Conservation (phyloP, 1,140 invertebrate species). For the Scaptomyza graminum region DNA sequence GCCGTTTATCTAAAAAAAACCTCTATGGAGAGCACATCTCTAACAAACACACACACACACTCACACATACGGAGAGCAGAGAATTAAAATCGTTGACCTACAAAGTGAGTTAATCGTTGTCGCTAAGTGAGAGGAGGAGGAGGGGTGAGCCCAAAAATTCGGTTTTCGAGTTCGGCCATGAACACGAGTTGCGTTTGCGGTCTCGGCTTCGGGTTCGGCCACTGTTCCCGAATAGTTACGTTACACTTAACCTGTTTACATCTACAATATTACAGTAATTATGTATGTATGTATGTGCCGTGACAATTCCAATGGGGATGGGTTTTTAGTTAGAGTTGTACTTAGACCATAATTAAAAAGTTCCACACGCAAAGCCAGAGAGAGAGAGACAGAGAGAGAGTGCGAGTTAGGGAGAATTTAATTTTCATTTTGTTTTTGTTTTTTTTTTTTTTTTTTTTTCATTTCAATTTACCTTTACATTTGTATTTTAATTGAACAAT, state of each 20-base stretch:
- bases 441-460: slow-evolving; percentile 17
- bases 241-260: slow-evolving; percentile 28
- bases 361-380: not conserved
- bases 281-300: slow-evolving; percentile 7
- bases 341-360: slow-evolving; percentile 2
- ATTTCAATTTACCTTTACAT: slow-evolving; percentile 21
- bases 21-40: slow-evolving; percentile 6
- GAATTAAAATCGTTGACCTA: slow-evolving; percentile 64
- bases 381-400: not conserved
- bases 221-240: not conserved
- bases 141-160: slow-evolving; percentile 21
- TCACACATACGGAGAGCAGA: not conserved
- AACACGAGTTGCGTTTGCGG: slow-evolving; percentile 3
- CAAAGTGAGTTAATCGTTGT: slow-evolving; percentile 62
- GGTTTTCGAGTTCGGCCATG: not conserved
- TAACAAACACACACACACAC: slow-evolving; percentile 10
- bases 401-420: not conserved
- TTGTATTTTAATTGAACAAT: slow-evolving; percentile 45
- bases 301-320: slow-evolving; percentile 7
- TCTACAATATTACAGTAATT: slow-evolving; percentile 29
- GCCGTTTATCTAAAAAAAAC: not conserved
- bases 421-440: not conserved
- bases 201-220: slow-evolving; percentile 5
- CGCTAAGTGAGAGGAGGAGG: slow-evolving; percentile 32
- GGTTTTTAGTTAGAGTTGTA: not conserved